Base-by-base conservation (phyloP, 2,888 invertebrate genomes). In the Callyntrura sp. region DNA sequence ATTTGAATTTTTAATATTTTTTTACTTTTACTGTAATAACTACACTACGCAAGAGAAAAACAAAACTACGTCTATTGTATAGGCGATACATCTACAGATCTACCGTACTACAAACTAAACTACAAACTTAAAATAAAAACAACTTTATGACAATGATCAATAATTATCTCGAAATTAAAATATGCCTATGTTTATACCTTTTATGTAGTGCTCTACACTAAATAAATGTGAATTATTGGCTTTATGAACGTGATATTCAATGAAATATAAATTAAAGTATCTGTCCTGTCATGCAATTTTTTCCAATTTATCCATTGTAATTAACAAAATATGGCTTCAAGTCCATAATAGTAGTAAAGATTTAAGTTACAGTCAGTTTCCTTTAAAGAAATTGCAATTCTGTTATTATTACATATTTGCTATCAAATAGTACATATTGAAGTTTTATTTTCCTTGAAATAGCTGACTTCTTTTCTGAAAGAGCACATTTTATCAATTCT, bases 341-440 rank as follows among this genome's bases (percentile, higher is more conserved):
- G 78, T 87, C 87, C 20, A 81, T 78, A 14, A 60, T 60, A 28
- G 1, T 23, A 86, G 35, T 43, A 87, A 86, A 70, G 68, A 79
- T 28, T 55, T 87, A 87, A 87, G 55, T 87, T 68, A 81, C 87
- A 79, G 70, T 87, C 68, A 81, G 70, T 76, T 45, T 86, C 79
- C 35, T 57, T 86, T 68, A 35, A 79, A 35, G 51, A 86, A 76
- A 25, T 51, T 51, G 25, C 23, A 45, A 23, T 73, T 51, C 25
- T 51, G 20, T 51, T 76, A 4, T 70, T 17, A 25, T 14, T 76
- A 35, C 12, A 1, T 51, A 25, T 17, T 55, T 28, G 9, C 28
- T 57, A 57, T 14, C 51, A 76, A 28, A 28, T 57, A 57, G 25
- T 51, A 76, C 23, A 48, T 51, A 48, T 51, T 76, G 48, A 51